phyloP scores from a whole-genome alignment of 2,888 invertebrate genomes.

The Eretmocerus hayati region DNA sequence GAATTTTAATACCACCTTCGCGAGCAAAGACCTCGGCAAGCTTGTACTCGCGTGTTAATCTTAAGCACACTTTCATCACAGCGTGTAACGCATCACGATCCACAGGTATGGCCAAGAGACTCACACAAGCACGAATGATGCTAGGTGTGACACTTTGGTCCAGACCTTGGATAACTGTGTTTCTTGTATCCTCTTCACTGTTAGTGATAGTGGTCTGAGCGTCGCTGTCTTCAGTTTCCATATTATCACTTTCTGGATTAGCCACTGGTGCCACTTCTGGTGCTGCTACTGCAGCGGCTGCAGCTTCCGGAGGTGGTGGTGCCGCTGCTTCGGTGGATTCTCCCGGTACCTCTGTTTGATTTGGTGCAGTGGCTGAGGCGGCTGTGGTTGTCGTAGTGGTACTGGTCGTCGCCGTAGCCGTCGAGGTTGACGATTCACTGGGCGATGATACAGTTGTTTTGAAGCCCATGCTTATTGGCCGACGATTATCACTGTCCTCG shows the following conservation, averaged over 20 bases:
- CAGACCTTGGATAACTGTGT: slow-evolving; percentile 38
- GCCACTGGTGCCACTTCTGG: slow-evolving; percentile 26
- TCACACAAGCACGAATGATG: slow-evolving; percentile 55
- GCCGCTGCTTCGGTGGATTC: slow-evolving; percentile 16
- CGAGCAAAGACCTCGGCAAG: slow-evolving; percentile 66
- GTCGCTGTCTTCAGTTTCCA: slow-evolving; percentile 42
- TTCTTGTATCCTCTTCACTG: slow-evolving; percentile 34
- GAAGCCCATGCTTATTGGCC: slow-evolving; percentile 67
- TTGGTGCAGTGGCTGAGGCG: no score
- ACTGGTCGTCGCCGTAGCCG: no score
- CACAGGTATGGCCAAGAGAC: slow-evolving; percentile 61
- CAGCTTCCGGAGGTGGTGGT: no score
- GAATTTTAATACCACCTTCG: slow-evolving; percentile 64
- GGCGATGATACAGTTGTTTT: no score
- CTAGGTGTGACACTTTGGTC: slow-evolving; percentile 40
- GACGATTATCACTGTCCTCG: slow-evolving; percentile 74
- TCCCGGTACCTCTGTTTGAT: slow-evolving; percentile 3
- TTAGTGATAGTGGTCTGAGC: neutral
- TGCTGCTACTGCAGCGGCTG: neutral
- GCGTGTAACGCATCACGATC: slow-evolving; percentile 74
- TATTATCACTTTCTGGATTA: slow-evolving; percentile 36
- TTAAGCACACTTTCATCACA: slow-evolving; percentile 64
- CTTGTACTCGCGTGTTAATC: slow-evolving; percentile 67
- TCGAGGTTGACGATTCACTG: no score
- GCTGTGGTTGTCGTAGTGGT: no score